These are phyloP conservation scores for Trinectes maculatus DNA, from an alignment of 2,113 vertebrate species.

Conservation along the genomic window DNA sequence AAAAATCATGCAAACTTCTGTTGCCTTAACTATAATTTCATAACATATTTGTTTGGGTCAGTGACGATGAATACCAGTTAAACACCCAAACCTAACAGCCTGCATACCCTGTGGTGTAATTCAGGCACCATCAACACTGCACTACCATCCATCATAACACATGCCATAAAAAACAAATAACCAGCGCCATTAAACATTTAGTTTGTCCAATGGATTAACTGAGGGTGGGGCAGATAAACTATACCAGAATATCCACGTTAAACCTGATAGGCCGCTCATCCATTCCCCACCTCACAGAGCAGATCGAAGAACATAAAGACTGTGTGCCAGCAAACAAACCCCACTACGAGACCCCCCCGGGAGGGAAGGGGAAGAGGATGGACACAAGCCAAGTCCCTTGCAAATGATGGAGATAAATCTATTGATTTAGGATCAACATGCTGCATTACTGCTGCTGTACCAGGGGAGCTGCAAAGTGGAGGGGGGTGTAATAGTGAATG, in stretches of 20 bases:
- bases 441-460: constrained; percentile 66
- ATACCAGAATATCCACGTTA: constrained; percentile 37
- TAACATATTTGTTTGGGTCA: constrained; percentile 27
- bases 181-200: constrained; percentile 79
- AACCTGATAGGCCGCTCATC: constrained; percentile 54
- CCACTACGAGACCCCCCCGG: constrained; percentile 54
- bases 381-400: constrained; percentile 41
- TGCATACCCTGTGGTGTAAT: constrained; percentile 61
- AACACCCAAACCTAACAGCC: constrained; percentile 62
- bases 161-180: constrained; percentile 70
- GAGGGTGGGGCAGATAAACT: constrained; percentile 40
- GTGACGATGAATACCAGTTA: constrained; percentile 53
- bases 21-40: not conserved
- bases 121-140: constrained; percentile 52
- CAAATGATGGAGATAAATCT: constrained; percentile 73
- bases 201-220: constrained; percentile 48
- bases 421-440: constrained; percentile 78
- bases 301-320: constrained; percentile 80
- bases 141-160: constrained; percentile 76
- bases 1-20: not conserved
- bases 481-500: constrained; percentile 27
- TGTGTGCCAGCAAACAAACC: constrained; percentile 71
- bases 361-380: constrained; percentile 53
- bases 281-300: constrained; percentile 54
- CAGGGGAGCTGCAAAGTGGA: constrained; percentile 36